These are phyloP conservation scores for Centropus unirufus DNA, from an alignment of 2,113 vertebrate genomes.

Conservation along the genomic window DNA sequence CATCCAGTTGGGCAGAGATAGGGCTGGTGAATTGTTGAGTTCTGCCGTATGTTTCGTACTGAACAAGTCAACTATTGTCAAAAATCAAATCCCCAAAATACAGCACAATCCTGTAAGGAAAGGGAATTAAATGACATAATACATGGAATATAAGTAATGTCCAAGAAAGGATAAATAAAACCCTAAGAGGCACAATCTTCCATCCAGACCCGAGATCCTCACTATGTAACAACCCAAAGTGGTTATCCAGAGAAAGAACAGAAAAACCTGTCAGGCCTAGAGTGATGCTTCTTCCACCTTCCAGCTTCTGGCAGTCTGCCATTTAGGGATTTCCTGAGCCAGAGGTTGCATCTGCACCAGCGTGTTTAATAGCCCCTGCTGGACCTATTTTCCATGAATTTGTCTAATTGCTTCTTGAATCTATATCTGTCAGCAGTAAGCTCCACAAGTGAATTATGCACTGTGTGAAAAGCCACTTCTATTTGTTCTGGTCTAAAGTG, in stretches of 20 bases:
- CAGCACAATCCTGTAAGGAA: background rate
- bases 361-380: slow-evolving; percentile 25
- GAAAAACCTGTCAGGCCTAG: background rate
- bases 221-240: background rate
- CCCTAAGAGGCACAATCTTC: background rate
- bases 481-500: slow-evolving; percentile 22
- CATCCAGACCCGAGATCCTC: background rate
- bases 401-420: slow-evolving; percentile 66
- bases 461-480: slow-evolving; percentile 43
- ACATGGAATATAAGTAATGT: background rate
- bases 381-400: slow-evolving; percentile 56
- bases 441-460: slow-evolving; percentile 45
- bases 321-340: slow-evolving; percentile 56
- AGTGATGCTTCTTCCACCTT: slow-evolving; percentile 20
- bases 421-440: slow-evolving; percentile 52
- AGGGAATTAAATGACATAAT: background rate
- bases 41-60: background rate
- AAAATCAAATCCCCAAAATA: background rate
- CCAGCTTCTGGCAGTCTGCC: slow-evolving; percentile 45
- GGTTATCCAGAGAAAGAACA: background rate
- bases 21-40: background rate
- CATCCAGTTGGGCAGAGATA: background rate
- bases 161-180: background rate
- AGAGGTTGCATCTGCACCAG: slow-evolving; percentile 58
- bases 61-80: background rate